Conservation (phyloP, 2,797 vertebrate genomes). For the Lacerta agilis region DNA sequence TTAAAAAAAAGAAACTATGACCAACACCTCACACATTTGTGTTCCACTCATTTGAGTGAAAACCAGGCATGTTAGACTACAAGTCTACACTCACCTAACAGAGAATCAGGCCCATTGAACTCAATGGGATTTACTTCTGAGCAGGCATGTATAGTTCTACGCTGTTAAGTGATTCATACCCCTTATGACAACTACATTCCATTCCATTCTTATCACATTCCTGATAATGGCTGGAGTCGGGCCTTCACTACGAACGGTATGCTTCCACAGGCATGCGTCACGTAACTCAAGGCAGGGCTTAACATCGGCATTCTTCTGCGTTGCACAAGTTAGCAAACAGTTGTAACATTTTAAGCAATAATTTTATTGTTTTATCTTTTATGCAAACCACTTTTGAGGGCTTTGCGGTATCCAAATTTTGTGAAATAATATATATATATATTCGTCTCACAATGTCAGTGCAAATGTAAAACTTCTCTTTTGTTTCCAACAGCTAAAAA, state of each 20-base stretch:
- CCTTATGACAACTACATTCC: constrained; percentile 37
- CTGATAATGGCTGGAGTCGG: constrained; percentile 15
- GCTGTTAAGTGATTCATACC: constrained; percentile 2
- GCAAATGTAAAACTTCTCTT: neutral
- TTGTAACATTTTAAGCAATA: no score
- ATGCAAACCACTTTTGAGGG: no score
- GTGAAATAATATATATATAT: neutral
- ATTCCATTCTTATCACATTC: constrained; percentile 51
- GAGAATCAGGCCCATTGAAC: no score
- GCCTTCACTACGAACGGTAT: neutral
- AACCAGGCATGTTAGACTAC: neutral
- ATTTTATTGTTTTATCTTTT: no score
- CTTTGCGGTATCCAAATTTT: no score
- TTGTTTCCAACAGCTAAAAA: neutral
- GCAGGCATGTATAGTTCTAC: no score
- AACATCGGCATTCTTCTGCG: constrained; percentile 12
- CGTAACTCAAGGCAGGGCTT: neutral
- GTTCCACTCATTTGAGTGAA: neutral
- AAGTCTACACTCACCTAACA: no score
- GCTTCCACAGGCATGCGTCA: neutral
- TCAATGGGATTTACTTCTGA: no score
- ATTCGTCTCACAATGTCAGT: neutral
- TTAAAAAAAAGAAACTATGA: no score
- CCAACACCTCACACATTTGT: neutral
- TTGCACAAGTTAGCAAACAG: neutral